These are phyloP conservation scores for Anas platyrhynchos DNA, from an alignment of 2,113 vertebrate species.

Conservation along the genomic window DNA sequence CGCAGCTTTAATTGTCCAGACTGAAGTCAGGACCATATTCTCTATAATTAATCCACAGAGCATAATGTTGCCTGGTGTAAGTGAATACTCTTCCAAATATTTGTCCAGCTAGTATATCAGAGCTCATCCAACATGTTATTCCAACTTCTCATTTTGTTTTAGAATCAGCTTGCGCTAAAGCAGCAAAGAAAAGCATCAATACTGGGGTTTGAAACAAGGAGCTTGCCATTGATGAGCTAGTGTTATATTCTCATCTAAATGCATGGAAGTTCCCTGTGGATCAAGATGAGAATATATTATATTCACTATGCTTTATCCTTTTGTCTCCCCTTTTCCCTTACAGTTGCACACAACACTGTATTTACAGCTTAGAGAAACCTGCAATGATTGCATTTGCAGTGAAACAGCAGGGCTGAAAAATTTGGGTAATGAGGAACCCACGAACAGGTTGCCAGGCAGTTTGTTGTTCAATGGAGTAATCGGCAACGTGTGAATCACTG, in stretches of 20 bases:
- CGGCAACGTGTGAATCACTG: not conserved
- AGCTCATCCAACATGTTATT: not conserved
- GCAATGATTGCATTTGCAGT: not conserved
- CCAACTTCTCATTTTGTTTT: conserved; percentile 3
- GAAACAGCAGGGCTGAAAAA: not conserved
- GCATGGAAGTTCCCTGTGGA: conserved; percentile 45
- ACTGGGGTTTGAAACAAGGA: not conserved
- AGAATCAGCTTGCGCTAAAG: not conserved
- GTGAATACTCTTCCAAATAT: conserved; percentile 17
- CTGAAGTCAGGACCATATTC: conserved; percentile 35
- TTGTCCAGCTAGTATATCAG: not conserved
- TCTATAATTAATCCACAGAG: conserved; percentile 59
- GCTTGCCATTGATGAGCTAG: not conserved
- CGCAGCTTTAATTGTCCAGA: conserved; percentile 54
- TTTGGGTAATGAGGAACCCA: not conserved
- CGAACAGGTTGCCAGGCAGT: not conserved
- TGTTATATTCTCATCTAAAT: not conserved
- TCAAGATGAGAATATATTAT: conserved; percentile 33
- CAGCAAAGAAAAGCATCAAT: not conserved
- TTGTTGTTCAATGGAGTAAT: not conserved
- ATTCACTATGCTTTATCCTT: not conserved
- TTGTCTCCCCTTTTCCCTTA: conserved; percentile 23
- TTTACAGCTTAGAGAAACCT: not conserved
- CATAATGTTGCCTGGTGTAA: conserved; percentile 50
- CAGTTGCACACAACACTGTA: not conserved